Evolutionary conservation across 1,140 invertebrate genomes (phyloP).

Genomic region (Paraescarpia echinospica): DNA sequence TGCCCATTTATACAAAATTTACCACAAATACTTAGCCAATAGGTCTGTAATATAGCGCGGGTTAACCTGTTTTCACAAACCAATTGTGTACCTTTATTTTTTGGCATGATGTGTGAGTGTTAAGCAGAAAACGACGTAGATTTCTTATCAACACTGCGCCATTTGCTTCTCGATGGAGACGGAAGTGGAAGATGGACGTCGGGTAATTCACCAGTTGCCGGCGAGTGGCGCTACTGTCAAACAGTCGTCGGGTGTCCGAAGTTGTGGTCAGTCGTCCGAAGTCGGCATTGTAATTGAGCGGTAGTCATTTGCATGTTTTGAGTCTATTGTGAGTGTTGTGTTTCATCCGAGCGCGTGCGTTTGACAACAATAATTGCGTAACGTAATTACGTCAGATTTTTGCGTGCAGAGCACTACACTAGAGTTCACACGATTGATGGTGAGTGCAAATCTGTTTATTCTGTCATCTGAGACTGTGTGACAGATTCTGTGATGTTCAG

Average conservation of each 20-base stretch:
- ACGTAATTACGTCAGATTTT: not conserved
- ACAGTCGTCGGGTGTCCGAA: not conserved
- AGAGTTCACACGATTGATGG: not conserved
- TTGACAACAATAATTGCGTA: not conserved
- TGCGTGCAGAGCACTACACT: not conserved
- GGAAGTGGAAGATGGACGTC: not conserved
- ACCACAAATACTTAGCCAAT: not conserved
- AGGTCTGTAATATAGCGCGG: not conserved
- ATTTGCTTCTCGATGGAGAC: slow-evolving; percentile 4
- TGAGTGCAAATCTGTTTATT: not conserved
- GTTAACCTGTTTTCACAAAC: not conserved
- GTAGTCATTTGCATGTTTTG: not conserved
- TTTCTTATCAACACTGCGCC: not conserved
- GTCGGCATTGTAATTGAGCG: not conserved
- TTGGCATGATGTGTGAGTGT: not conserved
- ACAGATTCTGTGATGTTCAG: not conserved
- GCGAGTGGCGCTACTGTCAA: not conserved
- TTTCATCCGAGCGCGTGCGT: not conserved
- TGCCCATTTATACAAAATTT: not conserved
- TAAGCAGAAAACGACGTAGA: not conserved
- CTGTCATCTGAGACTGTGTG: not conserved
- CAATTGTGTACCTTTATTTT: not conserved
- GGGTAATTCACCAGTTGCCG: not conserved
- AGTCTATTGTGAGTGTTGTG: not conserved
- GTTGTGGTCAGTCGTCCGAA: too few relatives aligned